Base-by-base conservation (phyloP, 2,888 invertebrate species). In the Dasypogon diadema region DNA sequence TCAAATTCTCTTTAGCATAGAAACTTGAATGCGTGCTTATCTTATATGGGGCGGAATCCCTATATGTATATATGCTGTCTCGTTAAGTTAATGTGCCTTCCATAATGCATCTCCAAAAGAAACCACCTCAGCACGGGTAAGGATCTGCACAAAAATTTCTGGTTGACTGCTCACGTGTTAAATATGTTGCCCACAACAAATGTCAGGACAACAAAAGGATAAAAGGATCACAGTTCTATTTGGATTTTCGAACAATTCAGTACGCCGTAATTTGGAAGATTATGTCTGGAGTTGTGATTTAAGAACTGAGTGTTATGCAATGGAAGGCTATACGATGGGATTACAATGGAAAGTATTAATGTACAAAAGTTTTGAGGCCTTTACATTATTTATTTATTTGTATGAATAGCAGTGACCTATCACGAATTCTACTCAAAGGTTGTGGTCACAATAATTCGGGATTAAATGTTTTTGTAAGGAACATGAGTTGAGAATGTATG, bases 181-280 rank as follows among this genome's bases (percentile, higher is more conserved):
- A 77, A 77, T 77, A 74, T 77, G 74, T 75, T 76, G 74, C 77
- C 77, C 77, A 77, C 77, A 77, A 77, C 77, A 77, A 77, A 77
- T 76, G 77, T 75, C 70, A 70, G 56, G 51, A 70, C 24, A 21
- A 77, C 76, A 76, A 77, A 74, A 74, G 77, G 63, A 58, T 74
- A 74, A 70, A 70, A 21, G 70, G 56, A 73, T 56, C 34, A 56
- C 51, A 16, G 37, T 22, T 73, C 26, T 56, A 24, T 34, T 55
- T 22, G 24, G 24, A 37, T 56, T 73, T 73, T 56, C 73, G 34
- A 70, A 70, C 70, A 70, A 70, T 70, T 70, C 70, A 70, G 70
- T 54, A 70, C 70, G 42, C 65, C 14, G 42, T 48, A 65, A 65
- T 46, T 65, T 42, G 65, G 46, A 65, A 65, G 37, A 46, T 24